These are phyloP conservation scores for Allolobophora icterica DNA, from an alignment of 2,888 invertebrate species.

Conservation along the genomic window DNA sequence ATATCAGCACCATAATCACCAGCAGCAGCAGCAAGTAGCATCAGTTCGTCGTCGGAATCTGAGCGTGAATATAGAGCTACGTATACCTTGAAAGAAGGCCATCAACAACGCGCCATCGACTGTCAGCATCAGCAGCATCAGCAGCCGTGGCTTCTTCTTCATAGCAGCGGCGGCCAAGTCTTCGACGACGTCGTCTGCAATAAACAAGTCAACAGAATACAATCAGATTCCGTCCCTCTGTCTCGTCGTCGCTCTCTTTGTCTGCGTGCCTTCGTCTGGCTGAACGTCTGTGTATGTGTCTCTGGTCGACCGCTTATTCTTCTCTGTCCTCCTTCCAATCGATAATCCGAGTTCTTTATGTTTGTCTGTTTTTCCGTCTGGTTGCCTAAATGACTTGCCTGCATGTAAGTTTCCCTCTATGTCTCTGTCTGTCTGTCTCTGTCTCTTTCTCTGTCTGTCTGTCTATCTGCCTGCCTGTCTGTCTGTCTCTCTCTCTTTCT, in stretches of 20 bases:
- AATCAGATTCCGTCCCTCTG: background rate
- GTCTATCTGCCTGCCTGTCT: no score
- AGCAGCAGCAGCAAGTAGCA: background rate
- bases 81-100: slow-evolving; percentile 28
- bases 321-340: background rate
- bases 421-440: background rate
- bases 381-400: background rate
- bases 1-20: no score
- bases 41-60: background rate
- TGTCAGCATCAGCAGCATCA: background rate
- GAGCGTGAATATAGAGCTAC: background rate
- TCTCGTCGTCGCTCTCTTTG: background rate
- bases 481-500: no score
- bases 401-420: background rate
- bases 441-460: no score
- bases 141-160: background rate
- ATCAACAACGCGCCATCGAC: background rate
- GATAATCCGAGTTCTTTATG: background rate
- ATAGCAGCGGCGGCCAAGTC: background rate
- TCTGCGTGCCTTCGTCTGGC: background rate
- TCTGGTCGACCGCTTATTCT: background rate
- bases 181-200: background rate
- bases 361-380: background rate
- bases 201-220: background rate
- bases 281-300: background rate